A percentile compares a stretch with the other conserved stretches of the same genome.
phyloP scores from a whole-genome alignment of 2,113 vertebrate species.

The Sardina pilchardus region DNA sequence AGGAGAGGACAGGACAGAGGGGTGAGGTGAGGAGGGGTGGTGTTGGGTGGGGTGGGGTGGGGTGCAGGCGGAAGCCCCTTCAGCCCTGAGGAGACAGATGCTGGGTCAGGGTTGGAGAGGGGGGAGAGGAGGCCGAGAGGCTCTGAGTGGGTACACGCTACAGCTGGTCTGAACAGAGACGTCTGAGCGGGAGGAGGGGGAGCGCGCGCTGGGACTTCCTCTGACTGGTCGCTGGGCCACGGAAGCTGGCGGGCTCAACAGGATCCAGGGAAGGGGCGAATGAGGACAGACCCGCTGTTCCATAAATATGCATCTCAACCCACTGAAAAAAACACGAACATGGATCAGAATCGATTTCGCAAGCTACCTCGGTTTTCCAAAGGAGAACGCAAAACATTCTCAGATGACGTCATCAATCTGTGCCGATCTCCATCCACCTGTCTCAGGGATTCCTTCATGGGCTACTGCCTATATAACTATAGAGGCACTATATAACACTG shows the following conservation, averaged over 20 bases:
- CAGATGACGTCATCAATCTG: too few species aligned
- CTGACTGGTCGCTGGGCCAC: neutral
- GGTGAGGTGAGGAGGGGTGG: conserved; percentile 9
- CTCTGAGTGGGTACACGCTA: neutral
- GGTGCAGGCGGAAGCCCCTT: neutral
- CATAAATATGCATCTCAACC: neutral
- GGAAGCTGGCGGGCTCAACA: neutral
- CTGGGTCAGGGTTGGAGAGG: neutral
- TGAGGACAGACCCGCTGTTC: neutral
- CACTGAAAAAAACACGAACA: neutral
- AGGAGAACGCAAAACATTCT: too few species aligned
- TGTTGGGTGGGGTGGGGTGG: neutral
- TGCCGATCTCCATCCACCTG: too few species aligned
- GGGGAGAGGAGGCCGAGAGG: neutral
- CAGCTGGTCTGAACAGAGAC: neutral
- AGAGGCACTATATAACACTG: too few species aligned
- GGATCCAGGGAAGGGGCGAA: neutral
- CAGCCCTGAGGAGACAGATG: neutral
- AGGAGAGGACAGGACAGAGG: conserved; percentile 4
- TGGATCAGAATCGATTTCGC: too few species aligned
- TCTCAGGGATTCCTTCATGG: too few species aligned
- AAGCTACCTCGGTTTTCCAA: too few species aligned
- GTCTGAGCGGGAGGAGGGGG: neutral
- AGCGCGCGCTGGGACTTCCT: neutral
- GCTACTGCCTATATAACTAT: too few species aligned